A percentile compares a stretch with the other conserved stretches of the same genome.
phyloP scores from a whole-genome alignment of 2,113 vertebrate species.

The Pituophis catenifer region DNA sequence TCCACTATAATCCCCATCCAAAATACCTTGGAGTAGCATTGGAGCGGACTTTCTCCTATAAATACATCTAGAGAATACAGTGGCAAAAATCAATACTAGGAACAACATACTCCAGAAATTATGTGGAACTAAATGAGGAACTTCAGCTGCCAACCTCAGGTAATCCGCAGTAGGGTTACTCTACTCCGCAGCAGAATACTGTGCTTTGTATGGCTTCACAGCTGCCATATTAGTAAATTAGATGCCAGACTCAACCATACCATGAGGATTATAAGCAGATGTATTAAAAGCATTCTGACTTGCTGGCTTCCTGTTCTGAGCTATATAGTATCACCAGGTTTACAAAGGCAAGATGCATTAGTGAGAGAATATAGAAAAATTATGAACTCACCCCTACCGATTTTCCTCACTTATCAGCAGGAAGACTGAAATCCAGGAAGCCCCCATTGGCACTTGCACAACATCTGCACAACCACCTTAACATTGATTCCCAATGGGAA shows the following conservation, averaged over 20 bases:
- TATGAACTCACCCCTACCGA: background rate
- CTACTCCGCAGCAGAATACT: background rate
- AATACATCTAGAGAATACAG: background rate
- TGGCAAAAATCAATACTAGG: background rate
- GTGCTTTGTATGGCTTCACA: background rate
- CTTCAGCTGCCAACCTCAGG: background rate
- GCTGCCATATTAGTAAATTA: background rate
- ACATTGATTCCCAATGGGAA: background rate
- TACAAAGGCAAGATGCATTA: background rate
- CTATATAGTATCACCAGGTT: background rate
- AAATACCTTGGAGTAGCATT: background rate
- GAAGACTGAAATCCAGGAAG: background rate
- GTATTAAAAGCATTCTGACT: background rate
- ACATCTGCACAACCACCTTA: background rate
- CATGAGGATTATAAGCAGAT: background rate
- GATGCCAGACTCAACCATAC: background rate
- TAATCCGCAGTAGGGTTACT: background rate
- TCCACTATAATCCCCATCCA: background rate
- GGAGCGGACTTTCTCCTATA: background rate
- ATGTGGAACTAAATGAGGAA: background rate
- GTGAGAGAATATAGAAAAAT: background rate
- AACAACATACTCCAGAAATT: background rate
- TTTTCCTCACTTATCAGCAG: background rate
- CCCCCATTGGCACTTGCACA: background rate
- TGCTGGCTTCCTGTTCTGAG: background rate